These are phyloP conservation scores for Psettodes erumei DNA, from an alignment of 2,113 vertebrate genomes.

Conservation along the genomic window DNA sequence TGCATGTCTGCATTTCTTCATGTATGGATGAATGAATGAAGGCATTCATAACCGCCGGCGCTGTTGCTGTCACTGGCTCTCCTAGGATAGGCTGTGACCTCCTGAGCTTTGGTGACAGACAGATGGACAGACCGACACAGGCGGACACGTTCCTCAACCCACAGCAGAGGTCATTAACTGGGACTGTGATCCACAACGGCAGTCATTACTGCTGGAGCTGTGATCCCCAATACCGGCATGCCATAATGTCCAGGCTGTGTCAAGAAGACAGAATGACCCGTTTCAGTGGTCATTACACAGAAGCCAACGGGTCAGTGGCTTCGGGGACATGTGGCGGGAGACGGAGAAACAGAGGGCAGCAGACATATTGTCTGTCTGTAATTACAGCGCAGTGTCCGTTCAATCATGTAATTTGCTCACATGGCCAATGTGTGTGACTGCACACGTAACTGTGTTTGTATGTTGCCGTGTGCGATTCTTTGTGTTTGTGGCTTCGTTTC, in stretches of 20 bases:
- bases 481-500: background rate
- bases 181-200: conserved; percentile 68
- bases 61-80: conserved; percentile 39
- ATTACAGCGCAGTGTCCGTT: conserved; percentile 67
- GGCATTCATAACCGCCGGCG: conserved; percentile 49
- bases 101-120: conserved; percentile 55
- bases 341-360: conserved; percentile 46
- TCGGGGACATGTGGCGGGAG: conserved; percentile 38
- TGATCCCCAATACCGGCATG: conserved; percentile 57
- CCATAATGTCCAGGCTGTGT: conserved; percentile 64
- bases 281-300: conserved; percentile 71
- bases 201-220: conserved; percentile 63
- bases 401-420: conserved; percentile 52
- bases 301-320: conserved; percentile 66
- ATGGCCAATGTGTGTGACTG: conserved; percentile 32
- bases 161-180: conserved; percentile 70
- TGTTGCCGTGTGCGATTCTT: conserved; percentile 10
- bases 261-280: conserved; percentile 71
- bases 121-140: conserved; percentile 47
- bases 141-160: conserved; percentile 46
- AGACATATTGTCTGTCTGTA: conserved; percentile 72
- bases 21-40: conserved; percentile 52
- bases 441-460: conserved; percentile 24
- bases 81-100: conserved; percentile 48
- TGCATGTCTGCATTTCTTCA: conserved; percentile 46